Evolutionary conservation across 1,140 invertebrate genomes (phyloP), one percentile per base, ranked within the genome.

Genomic region (Bicyclus anynana): DNA sequence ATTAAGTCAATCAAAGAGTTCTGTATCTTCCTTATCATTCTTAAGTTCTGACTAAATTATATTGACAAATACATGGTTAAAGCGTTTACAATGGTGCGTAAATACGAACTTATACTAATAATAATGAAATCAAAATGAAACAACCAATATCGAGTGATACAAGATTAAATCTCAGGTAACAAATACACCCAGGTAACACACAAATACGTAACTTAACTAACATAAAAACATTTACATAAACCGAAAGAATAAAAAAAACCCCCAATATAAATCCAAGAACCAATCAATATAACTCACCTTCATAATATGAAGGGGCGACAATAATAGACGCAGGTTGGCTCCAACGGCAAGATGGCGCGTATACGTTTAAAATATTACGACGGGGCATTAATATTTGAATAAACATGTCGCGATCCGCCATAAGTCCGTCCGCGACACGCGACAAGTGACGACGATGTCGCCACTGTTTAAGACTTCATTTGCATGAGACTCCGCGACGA

Each of bases 351-450:
- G 65, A 72, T 67, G 60, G 35, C 56, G 61, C 42, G 58, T 55
- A 67, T 79, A 74, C 72, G 72, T 77, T 72, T 73, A 57, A 70
- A 74, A 80, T 74, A 77, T 77, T 74, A 77, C 60, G 67, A 65
- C 20, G 26, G 35, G 60, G 64, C 69, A 76, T 76, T 77, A 77
- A 78, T 74, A 74, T 77, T 77, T 77, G 70, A 79, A 81, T 81
- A 79, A 81, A 81, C 74, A 81, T 75, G 74, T 81, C 68, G 57
- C 26, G 23, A 49, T 62, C 27, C 44, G 60, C 47, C 56, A 33
- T 44, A 44, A 44, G 66, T 67, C 72, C 65, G 72, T 69, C 67
- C 49, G 61, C 67, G 61, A 69, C 71, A 59, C 57, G 54, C 62
- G 62, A 51, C 63, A 47, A 65, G 35, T 71, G 62, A 70, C 58